These are phyloP conservation scores for Bilobella aurantiaca DNA, from an alignment of 1,140 invertebrate genomes.

Conservation along the genomic window DNA sequence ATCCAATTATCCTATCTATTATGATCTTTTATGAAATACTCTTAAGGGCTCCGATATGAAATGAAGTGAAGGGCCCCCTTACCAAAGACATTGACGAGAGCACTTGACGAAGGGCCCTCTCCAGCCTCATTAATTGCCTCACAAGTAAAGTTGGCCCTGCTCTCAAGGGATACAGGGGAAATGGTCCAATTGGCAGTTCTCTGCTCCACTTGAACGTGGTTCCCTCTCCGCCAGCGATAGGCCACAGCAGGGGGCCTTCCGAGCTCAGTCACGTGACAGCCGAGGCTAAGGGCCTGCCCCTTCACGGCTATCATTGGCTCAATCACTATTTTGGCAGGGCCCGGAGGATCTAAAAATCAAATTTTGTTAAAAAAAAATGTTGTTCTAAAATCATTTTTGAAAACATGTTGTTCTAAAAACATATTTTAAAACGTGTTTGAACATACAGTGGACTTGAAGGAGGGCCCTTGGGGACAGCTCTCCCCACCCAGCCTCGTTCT, in stretches of 20 bases:
- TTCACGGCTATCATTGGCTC: conserved; percentile 66
- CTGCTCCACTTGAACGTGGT: conserved; percentile 57
- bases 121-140: conserved; percentile 70
- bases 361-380: too few species aligned
- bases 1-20: too few species aligned
- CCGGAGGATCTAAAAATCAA: conserved; percentile 55
- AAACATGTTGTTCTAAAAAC: too few species aligned
- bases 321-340: conserved; percentile 56
- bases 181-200: conserved; percentile 63
- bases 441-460: conserved; percentile 56
- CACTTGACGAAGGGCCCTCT: conserved; percentile 57
- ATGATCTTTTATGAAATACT: too few species aligned
- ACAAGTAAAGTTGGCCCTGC: conserved; percentile 75
- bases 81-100: conserved; percentile 67
- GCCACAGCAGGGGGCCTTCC: conserved; percentile 62
- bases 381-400: too few species aligned
- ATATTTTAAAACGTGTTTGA: too few species aligned
- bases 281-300: conserved; percentile 61
- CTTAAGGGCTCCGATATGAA: background rate
- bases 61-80: conserved; percentile 36
- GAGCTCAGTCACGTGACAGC: conserved; percentile 66
- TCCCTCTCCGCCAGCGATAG: conserved; percentile 68
- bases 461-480: conserved; percentile 18
- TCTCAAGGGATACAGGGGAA: conserved; percentile 65
- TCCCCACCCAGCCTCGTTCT: conserved; percentile 57